Evolutionary conservation across 2,113 vertebrate genomes (phyloP).

Genomic region (Phainopepla nitens): DNA sequence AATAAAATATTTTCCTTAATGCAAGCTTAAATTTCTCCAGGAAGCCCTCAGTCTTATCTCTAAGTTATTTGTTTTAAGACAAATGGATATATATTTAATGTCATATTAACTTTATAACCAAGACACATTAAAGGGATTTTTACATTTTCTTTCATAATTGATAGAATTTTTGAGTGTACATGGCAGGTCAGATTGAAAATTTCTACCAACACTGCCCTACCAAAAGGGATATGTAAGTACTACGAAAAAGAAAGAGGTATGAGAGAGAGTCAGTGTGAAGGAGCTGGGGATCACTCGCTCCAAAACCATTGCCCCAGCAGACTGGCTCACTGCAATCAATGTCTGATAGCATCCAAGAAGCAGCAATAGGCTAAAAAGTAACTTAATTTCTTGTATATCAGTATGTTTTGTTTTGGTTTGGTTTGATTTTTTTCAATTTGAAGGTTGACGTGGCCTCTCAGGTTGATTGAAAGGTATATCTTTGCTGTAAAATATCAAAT

Average conservation of each 20-base stretch:
- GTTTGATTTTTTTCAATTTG: background rate
- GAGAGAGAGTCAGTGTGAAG: background rate
- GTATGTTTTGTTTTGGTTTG: background rate
- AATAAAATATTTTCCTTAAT: background rate
- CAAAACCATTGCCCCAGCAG: background rate
- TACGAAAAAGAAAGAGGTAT: background rate
- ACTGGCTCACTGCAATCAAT: background rate
- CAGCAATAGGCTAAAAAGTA: background rate
- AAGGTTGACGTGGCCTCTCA: background rate
- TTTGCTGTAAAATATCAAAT: background rate
- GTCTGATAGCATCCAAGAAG: background rate
- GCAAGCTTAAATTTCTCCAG: background rate
- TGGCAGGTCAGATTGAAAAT: background rate
- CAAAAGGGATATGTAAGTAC: background rate
- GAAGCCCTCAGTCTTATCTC: background rate
- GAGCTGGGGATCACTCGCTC: background rate
- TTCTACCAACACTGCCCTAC: background rate
- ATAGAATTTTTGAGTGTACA: background rate
- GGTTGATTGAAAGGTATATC: background rate
- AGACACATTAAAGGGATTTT: background rate
- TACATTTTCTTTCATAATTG: background rate
- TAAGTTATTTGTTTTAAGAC: background rate
- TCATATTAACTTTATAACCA: background rate
- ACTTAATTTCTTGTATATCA: background rate
- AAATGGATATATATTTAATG: background rate